Conservation (phyloP, 2,888 invertebrate genomes). For the Scaptomyza parva region DNA sequence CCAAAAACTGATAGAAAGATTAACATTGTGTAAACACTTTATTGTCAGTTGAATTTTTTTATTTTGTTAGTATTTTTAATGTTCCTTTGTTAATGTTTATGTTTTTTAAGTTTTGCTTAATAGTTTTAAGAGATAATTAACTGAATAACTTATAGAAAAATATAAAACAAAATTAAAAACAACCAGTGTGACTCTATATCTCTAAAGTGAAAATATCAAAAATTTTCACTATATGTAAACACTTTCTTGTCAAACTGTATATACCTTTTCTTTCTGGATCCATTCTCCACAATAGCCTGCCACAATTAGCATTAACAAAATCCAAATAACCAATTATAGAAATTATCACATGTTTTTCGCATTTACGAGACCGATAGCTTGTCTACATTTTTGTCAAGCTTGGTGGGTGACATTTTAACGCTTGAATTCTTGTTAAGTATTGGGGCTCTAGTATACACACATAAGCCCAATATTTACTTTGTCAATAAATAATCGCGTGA, state of each 20-base stretch:
- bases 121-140: too few species aligned
- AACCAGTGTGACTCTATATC: too few species aligned
- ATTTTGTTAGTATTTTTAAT: too few species aligned
- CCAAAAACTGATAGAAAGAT: too few species aligned
- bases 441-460: slow-evolving; percentile 6
- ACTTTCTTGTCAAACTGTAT: background rate
- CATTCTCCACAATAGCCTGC: background rate
- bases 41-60: too few species aligned
- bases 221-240: too few species aligned
- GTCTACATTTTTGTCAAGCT: slow-evolving; percentile 17
- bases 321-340: background rate
- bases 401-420: slow-evolving; percentile 20
- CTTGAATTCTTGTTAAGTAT: slow-evolving; percentile 37
- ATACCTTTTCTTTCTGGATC: background rate
- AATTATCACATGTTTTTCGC: slow-evolving; percentile 22
- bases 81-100: too few species aligned
- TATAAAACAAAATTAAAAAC: too few species aligned
- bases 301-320: slow-evolving; percentile 4
- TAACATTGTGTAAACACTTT: too few species aligned
- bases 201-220: too few species aligned
- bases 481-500: slow-evolving; percentile 43
- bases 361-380: background rate
- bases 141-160: too few species aligned
- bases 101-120: too few species aligned
- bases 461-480: slow-evolving; percentile 29